Percentiles rank a stretch among this genome's conserved stretches.
phyloP scores from a whole-genome alignment of 2,888 invertebrate genomes.

The Drosophila emarginata region DNA sequence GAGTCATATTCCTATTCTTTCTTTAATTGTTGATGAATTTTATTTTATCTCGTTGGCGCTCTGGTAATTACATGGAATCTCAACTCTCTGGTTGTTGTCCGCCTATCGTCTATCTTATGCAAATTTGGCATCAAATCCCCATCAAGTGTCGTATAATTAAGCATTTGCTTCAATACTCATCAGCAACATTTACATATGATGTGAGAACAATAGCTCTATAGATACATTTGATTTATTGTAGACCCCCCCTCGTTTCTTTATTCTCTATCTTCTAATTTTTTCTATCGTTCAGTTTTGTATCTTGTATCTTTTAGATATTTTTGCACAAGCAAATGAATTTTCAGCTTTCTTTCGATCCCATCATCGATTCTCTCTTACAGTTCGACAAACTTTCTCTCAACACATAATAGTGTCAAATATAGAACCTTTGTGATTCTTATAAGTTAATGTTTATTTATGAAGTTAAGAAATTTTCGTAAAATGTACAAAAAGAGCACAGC shows the following conservation, averaged over 20 bases:
- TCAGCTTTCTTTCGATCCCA: slow-evolving; percentile 50
- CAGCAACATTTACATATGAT: slow-evolving; percentile 41
- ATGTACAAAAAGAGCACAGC: neutral
- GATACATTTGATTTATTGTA: slow-evolving; percentile 67
- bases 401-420: slow-evolving; percentile 23
- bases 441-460: slow-evolving; percentile 4
- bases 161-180: slow-evolving; percentile 35
- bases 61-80: slow-evolving; percentile 61
- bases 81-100: slow-evolving; percentile 13
- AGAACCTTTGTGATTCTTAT: slow-evolving; percentile 9
- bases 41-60: slow-evolving; percentile 11
- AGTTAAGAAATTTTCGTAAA: neutral
- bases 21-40: slow-evolving; percentile 35
- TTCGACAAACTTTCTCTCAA: slow-evolving; percentile 48
- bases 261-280: slow-evolving; percentile 28
- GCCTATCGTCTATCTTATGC: slow-evolving; percentile 53
- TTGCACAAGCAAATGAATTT: slow-evolving; percentile 35
- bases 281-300: no score
- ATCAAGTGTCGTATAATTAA: slow-evolving; percentile 55
- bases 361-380: slow-evolving; percentile 30
- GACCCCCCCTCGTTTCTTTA: slow-evolving; percentile 19
- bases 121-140: slow-evolving; percentile 48
- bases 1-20: slow-evolving; percentile 54
- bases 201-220: slow-evolving; percentile 25
- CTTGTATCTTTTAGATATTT: slow-evolving; percentile 7